A percentile compares a stretch with the other conserved stretches of the same genome.
Conservation (phyloP, 2,113 vertebrate species). For the Shinisaurus crocodilurus region DNA sequence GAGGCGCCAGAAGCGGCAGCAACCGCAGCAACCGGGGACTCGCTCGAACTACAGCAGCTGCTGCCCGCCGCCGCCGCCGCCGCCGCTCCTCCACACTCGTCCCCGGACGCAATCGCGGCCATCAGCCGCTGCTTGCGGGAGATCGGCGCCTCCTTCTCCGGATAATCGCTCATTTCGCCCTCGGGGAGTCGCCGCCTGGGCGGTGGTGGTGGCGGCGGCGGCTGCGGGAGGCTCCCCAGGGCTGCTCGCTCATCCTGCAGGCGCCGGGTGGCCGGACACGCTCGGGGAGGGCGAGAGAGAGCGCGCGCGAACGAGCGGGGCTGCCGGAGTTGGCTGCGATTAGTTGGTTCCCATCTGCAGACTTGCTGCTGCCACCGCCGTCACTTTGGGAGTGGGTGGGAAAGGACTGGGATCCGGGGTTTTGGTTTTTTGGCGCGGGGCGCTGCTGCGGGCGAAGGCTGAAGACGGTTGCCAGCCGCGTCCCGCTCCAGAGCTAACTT, state of each 20-base stretch:
- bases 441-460: not conserved
- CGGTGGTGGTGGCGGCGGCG: not conserved
- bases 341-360: conserved; percentile 22
- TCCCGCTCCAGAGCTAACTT: conserved; percentile 71
- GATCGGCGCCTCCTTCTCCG: conserved; percentile 70
- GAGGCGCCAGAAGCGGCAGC: conserved; percentile 77
- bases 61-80: conserved; percentile 67
- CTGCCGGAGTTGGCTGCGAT: conserved; percentile 11
- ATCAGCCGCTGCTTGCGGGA: conserved; percentile 92
- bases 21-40: conserved; percentile 68
- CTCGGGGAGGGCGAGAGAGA: not conserved
- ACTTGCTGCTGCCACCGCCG: conserved; percentile 14
- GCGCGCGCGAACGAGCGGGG: not conserved
- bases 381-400: conserved; percentile 1
- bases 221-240: conserved; percentile 30
- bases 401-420: not conserved
- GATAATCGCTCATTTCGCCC: conserved; percentile 73
- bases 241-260: conserved; percentile 23
- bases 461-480: not conserved
- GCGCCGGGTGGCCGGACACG: conserved; percentile 9
- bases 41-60: conserved; percentile 78
- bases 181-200: conserved; percentile 17
- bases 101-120: conserved; percentile 81
- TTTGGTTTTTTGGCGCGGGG: not conserved
- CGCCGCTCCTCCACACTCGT: conserved; percentile 68